A percentile compares a stretch with the other conserved stretches of the same genome.
Conservation (phyloP, 2,113 vertebrate species). For the Cranoglanis bouderius region DNA sequence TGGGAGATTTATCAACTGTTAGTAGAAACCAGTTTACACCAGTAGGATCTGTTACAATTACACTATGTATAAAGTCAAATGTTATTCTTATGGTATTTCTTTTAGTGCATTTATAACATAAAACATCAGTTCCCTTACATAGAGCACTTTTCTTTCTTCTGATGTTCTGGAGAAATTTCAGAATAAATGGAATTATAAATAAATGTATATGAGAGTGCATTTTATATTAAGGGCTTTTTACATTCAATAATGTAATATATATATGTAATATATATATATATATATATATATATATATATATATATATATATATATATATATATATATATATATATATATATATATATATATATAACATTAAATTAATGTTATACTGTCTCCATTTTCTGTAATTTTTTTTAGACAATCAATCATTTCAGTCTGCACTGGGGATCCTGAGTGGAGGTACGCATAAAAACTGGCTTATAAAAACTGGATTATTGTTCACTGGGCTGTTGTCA, state of each 20-base stretch:
- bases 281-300: no score
- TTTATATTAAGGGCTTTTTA: not conserved
- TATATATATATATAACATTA: no score
- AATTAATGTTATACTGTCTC: not conserved
- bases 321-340: no score
- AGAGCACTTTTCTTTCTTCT: not conserved
- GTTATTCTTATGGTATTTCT: not conserved
- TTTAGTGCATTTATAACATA: not conserved
- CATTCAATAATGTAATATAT: not conserved
- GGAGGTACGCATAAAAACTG: slow-evolving; percentile 4
- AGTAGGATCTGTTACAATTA: not conserved
- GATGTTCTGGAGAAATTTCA: not conserved
- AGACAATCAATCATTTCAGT: not conserved
- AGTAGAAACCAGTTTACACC: not conserved
- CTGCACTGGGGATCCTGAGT: slow-evolving; percentile 10
- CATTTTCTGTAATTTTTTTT: not conserved
- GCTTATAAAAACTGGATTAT: slow-evolving; percentile 23
- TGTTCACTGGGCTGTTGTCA: slow-evolving; percentile 55
- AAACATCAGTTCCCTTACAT: not conserved
- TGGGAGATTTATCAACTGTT: not conserved
- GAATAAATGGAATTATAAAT: not conserved
- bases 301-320: no score
- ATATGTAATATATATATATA: no score
- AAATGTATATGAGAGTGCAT: not conserved
- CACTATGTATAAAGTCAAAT: not conserved